Evolutionary conservation across 2,797 vertebrate species (phyloP).

Genomic region (Pelochelys cantorii): DNA sequence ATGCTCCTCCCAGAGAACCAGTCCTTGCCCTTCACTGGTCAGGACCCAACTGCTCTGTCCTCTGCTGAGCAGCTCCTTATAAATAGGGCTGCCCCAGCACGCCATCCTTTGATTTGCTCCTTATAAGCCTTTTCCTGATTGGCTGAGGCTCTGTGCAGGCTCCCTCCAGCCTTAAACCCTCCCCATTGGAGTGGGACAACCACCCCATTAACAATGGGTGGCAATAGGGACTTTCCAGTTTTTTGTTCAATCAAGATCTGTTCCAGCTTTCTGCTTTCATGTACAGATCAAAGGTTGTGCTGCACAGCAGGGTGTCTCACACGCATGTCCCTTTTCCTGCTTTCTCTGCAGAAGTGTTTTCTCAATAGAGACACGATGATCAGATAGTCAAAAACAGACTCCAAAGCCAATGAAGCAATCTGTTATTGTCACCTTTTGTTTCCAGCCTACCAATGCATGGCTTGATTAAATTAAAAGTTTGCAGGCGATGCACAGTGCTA

Average conservation of each 20-base stretch:
- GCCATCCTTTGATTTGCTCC: too few relatives aligned
- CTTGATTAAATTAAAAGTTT: conserved; percentile 34
- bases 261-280: conserved; percentile 13
- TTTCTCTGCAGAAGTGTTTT: neutral
- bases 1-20: too few relatives aligned
- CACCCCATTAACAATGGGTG: neutral
- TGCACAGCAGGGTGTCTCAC: neutral
- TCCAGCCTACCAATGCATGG: neutral
- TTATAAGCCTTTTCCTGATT: too few relatives aligned
- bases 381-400: neutral
- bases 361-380: neutral
- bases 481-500: neutral
- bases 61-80: too few relatives aligned
- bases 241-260: neutral
- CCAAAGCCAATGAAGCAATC: neutral
- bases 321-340: neutral
- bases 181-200: too few relatives aligned
- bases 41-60: too few relatives aligned
- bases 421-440: neutral
- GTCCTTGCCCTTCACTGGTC: too few relatives aligned
- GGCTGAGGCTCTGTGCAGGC: too few relatives aligned
- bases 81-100: too few relatives aligned
- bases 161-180: too few relatives aligned
- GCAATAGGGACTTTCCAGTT: neutral
- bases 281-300: neutral